These are phyloP conservation scores for Drosophila nikananu DNA, from an alignment of 1,140 invertebrate species.

Conservation along the genomic window DNA sequence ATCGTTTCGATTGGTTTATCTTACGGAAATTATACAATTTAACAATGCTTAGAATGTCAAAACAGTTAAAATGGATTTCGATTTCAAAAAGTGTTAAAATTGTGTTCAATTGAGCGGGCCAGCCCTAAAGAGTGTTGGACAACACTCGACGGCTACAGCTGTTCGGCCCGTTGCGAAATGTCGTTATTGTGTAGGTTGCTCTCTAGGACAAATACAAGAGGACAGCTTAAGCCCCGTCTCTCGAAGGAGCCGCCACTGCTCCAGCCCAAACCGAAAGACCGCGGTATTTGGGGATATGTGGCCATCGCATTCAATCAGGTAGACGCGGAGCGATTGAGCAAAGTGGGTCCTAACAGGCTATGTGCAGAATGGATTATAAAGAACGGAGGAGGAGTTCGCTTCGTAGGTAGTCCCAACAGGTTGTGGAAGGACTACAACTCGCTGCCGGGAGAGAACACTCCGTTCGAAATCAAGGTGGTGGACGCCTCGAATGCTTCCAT, in stretches of 20 bases:
- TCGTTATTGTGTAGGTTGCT: slow-evolving; percentile 43
- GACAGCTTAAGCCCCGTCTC: not conserved
- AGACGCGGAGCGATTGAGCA: slow-evolving; percentile 57
- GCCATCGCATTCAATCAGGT: slow-evolving; percentile 81
- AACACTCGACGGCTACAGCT: slow-evolving; percentile 31
- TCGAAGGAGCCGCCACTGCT: not conserved
- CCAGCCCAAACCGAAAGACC: not conserved
- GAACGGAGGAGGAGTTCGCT: slow-evolving; percentile 91
- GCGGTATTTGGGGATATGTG: slow-evolving; percentile 77
- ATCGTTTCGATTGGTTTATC: not conserved
- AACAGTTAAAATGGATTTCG: not conserved
- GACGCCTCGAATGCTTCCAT: slow-evolving; percentile 91
- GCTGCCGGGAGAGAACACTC: slow-evolving; percentile 86
- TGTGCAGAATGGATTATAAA: slow-evolving; percentile 89
- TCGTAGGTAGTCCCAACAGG: slow-evolving; percentile 85
- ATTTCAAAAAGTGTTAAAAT: not conserved
- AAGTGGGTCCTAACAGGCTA: slow-evolving; percentile 77
- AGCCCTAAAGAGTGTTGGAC: slow-evolving; percentile 24
- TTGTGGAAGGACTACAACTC: slow-evolving; percentile 89
- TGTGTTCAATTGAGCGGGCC: not conserved
- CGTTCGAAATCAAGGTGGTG: slow-evolving; percentile 89
- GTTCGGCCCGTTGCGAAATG: slow-evolving; percentile 40
- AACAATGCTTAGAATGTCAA: not conserved
- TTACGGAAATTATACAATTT: not conserved
- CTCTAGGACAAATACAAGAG: slow-evolving; percentile 6